Percentiles rank a stretch among this genome's conserved stretches.
phyloP scores from a whole-genome alignment of 2,113 vertebrate genomes.

The Tyrannus savana region DNA sequence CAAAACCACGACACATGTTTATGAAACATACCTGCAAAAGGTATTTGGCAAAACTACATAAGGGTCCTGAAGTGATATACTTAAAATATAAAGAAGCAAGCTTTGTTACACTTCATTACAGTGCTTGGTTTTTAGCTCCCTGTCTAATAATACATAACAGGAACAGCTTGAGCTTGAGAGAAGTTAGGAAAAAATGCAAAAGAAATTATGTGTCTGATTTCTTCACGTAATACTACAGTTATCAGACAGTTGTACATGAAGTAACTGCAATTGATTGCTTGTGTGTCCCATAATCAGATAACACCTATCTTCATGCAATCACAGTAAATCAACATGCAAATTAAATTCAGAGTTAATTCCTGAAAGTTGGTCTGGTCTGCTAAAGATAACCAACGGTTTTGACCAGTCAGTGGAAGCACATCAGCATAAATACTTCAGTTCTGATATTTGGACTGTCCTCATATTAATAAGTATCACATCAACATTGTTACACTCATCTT shows the following conservation, averaged over 20 bases:
- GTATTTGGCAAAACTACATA: neutral
- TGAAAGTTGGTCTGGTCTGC: neutral
- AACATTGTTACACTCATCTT: neutral
- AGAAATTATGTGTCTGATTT: neutral
- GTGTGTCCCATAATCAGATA: neutral
- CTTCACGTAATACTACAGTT: neutral
- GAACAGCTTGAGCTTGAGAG: neutral
- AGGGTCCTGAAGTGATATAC: neutral
- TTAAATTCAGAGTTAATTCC: neutral
- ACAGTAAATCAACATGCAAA: neutral
- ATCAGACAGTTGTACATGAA: neutral
- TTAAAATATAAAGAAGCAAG: neutral
- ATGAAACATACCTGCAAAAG: neutral
- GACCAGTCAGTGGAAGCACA: neutral
- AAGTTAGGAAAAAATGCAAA: neutral
- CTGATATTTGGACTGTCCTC: neutral
- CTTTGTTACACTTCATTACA: neutral
- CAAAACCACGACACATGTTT: too few relatives aligned
- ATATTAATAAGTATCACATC: neutral
- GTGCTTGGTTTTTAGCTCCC: neutral
- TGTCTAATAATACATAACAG: neutral
- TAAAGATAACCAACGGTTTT: neutral
- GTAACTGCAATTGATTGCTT: neutral
- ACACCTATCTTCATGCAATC: neutral
- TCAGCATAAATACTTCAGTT: neutral